phyloP scores from a whole-genome alignment of 2,888 invertebrate genomes.

The Tiliacea citrago region DNA sequence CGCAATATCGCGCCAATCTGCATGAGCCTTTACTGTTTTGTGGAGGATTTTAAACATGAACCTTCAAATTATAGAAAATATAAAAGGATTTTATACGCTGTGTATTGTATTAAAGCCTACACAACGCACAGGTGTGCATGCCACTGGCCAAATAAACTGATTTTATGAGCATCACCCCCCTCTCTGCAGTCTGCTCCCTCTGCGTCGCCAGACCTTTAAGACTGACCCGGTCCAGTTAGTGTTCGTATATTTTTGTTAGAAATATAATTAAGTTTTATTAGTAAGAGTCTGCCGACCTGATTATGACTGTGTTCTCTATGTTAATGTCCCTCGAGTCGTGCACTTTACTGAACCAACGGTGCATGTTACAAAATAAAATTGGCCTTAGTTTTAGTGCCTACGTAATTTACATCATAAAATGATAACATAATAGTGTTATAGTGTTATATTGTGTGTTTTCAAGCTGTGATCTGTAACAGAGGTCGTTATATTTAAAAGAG shows the following conservation, averaged over 20 bases:
- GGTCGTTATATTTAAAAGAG: too few species aligned
- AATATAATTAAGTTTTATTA: conserved; percentile 23
- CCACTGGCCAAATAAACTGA: conserved; percentile 35
- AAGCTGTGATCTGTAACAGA: too few species aligned
- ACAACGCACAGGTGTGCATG: conserved; percentile 23
- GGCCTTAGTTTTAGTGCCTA: not conserved
- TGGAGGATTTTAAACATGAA: not conserved
- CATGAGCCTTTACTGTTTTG: not conserved
- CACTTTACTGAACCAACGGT: not conserved
- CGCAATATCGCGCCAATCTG: too few species aligned
- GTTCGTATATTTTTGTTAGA: conserved; percentile 21
- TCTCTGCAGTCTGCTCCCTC: not conserved
- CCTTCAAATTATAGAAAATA: not conserved
- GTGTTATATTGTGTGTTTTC: too few species aligned
- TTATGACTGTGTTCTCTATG: not conserved
- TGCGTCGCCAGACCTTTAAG: conserved; percentile 19
- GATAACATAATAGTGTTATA: too few species aligned
- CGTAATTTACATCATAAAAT: not conserved
- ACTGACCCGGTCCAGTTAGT: conserved; percentile 34
- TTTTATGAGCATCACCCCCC: conserved; percentile 40
- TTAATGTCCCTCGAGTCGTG: too few species aligned
- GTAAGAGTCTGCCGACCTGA: not conserved
- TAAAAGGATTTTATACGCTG: not conserved
- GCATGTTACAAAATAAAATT: not conserved
- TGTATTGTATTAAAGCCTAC: not conserved